phyloP scores from a whole-genome alignment of 2,797 vertebrate genomes.

The Tachyglossus aculeatus region DNA sequence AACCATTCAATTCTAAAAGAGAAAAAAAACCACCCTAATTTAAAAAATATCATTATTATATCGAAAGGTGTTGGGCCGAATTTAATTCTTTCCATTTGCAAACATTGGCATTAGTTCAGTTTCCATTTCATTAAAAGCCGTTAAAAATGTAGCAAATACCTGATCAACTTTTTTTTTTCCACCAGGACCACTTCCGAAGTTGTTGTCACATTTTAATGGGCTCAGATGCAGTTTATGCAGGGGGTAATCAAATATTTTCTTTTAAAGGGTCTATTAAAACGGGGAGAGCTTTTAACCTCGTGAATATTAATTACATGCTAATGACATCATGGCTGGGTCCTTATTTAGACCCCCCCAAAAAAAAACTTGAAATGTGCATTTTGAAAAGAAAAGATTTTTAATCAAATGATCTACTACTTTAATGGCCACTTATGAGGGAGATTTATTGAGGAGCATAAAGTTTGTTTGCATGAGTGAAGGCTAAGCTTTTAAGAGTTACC shows the following conservation, averaged over 20 bases:
- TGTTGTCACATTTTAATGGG: conserved; percentile 64
- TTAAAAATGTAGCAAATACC: conserved; percentile 57
- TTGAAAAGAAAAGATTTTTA: conserved; percentile 75
- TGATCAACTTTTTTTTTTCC: conserved; percentile 42
- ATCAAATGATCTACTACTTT: conserved; percentile 79
- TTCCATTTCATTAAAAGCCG: conserved; percentile 58
- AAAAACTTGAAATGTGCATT: conserved; percentile 66
- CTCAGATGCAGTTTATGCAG: conserved; percentile 53
- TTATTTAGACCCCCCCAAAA: conserved; percentile 65
- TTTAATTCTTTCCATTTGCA: conserved; percentile 61
- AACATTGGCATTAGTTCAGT: conserved; percentile 59
- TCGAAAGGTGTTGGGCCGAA: conserved; percentile 61
- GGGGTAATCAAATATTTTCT: conserved; percentile 66
- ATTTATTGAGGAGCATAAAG: conserved; percentile 80
- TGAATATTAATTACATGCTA: conserved; percentile 70
- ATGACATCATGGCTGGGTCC: conserved; percentile 75
- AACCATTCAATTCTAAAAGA: conserved; percentile 56
- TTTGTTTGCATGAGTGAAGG: conserved; percentile 73
- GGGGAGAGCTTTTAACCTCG: conserved; percentile 66
- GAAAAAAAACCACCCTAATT: conserved; percentile 61
- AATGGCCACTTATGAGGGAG: conserved; percentile 77
- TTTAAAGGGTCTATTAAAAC: conserved; percentile 66
- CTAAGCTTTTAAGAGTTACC: conserved; percentile 78
- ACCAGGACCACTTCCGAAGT: conserved; percentile 36
- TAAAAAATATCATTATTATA: conserved; percentile 67